Base-by-base conservation (phyloP, 2,888 invertebrate genomes). In the Emmelina monodactyla region DNA sequence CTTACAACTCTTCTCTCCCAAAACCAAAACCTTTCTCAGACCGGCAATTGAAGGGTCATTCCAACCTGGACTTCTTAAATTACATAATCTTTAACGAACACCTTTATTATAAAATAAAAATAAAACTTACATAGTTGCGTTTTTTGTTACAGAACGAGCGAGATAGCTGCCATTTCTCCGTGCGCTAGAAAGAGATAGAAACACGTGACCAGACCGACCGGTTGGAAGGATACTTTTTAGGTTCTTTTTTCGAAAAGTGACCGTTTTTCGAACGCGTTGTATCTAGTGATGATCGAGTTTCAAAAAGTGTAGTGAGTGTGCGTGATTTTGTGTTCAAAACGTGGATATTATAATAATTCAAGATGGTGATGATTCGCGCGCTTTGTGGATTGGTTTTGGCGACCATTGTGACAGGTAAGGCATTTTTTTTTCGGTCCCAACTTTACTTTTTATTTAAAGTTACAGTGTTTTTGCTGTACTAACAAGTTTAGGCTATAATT, bases 111-210 rank as follows among this genome's bases (percentile, higher is more conserved):
- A 45, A 45, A 55, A 45, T 39, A 54, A 51, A 46, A 49, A 40
- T 50, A 40, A 45, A 53, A 42, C 46, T 58, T 56, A 63, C 53
- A 59, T 57, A 58, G 53, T 53, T 59, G 41, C 47, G 44, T 60
- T 67, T 71, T 72, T 75, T 75, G 75, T 75, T 75, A 46, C 75
- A 75, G 75, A 58, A 58, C 44, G 63, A 70, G 46, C 53, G 55
- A 51, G 63, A 58, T 41, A 37, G 39, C 49, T 16, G 45, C 34
- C 11, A 37, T 19, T 35, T 37, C 31, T 29, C 32, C 31, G 33
- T 41, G 31, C 28, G 28, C 19, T 19, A 15, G 62, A 46, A 55
- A 32, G 54, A 59, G 53, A 42, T 57, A 46, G 56, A 61, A 47
- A 42, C 48, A 40, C 52, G 58, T 58, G 66, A 56, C 63, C 61